Evolutionary conservation across 2,113 vertebrate genomes (phyloP).

Genomic region (Melozone crissalis): DNA sequence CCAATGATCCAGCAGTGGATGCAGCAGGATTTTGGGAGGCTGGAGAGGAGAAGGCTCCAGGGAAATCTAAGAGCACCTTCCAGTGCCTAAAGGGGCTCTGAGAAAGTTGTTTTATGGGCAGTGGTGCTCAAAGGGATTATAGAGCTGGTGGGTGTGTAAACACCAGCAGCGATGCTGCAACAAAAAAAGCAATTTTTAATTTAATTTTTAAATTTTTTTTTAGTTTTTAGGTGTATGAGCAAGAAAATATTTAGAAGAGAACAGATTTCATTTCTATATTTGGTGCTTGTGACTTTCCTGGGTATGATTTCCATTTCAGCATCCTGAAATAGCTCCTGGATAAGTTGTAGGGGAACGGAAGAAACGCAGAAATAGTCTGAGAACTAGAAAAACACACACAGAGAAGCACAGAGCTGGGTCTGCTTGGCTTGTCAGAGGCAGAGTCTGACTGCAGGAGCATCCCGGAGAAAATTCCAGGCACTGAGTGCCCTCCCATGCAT

Average conservation of each 20-base stretch:
- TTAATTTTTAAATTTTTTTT: not conserved
- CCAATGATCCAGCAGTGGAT: not conserved
- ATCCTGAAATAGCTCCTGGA: conserved; percentile 17
- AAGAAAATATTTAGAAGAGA: not conserved
- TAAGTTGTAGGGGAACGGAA: not conserved
- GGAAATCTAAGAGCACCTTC: not conserved
- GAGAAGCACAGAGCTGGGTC: not conserved
- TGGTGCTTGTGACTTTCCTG: not conserved
- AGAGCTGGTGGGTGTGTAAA: not conserved
- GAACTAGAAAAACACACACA: not conserved
- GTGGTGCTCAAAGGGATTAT: not conserved
- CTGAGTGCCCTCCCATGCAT: not conserved
- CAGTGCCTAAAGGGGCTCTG: not conserved
- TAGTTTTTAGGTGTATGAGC: not conserved
- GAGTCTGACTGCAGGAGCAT: not conserved
- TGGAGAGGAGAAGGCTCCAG: not conserved
- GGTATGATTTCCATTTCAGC: not conserved
- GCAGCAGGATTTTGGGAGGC: not conserved
- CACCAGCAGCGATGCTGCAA: not conserved
- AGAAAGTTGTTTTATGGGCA: not conserved
- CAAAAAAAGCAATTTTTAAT: not conserved
- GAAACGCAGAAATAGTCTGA: not conserved
- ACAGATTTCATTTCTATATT: not conserved
- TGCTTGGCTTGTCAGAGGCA: not conserved
- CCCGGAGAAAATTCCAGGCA: not conserved